phyloP scores from a whole-genome alignment of 2,797 vertebrate species.

The Columba guinea region DNA sequence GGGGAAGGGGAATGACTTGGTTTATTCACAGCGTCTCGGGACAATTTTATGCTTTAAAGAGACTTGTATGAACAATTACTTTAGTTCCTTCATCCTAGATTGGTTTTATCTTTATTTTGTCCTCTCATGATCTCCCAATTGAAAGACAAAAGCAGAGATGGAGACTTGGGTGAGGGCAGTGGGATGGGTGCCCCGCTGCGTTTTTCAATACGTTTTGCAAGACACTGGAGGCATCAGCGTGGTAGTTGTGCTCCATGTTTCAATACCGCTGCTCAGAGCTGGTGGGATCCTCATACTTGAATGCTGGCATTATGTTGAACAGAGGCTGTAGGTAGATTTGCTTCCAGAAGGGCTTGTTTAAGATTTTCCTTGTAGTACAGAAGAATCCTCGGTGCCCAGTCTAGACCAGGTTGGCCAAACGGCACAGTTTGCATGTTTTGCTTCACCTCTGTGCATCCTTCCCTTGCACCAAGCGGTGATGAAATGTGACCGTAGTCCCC shows the following conservation, averaged over 20 bases:
- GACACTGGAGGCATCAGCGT: neutral
- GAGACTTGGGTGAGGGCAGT: neutral
- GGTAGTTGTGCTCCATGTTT: neutral
- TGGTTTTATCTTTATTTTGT: neutral
- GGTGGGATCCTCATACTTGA: neutral
- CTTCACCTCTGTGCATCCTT: neutral
- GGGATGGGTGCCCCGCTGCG: neutral
- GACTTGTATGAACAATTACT: neutral
- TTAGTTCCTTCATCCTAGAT: neutral
- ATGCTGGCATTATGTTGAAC: neutral
- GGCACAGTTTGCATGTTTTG: neutral
- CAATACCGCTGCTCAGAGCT: neutral
- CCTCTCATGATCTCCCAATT: neutral
- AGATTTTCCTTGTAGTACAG: neutral
- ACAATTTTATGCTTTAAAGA: neutral
- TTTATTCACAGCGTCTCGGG: neutral
- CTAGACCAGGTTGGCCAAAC: neutral
- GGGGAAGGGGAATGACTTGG: neutral
- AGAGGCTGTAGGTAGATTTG: neutral
- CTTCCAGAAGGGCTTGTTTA: neutral
- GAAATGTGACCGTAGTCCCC: neutral
- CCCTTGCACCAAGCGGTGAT: neutral
- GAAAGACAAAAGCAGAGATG: neutral
- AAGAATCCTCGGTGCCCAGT: neutral
- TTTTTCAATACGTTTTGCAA: neutral